Conservation (phyloP, 2,113 vertebrate genomes). For the Periophthalmus modestus region DNA sequence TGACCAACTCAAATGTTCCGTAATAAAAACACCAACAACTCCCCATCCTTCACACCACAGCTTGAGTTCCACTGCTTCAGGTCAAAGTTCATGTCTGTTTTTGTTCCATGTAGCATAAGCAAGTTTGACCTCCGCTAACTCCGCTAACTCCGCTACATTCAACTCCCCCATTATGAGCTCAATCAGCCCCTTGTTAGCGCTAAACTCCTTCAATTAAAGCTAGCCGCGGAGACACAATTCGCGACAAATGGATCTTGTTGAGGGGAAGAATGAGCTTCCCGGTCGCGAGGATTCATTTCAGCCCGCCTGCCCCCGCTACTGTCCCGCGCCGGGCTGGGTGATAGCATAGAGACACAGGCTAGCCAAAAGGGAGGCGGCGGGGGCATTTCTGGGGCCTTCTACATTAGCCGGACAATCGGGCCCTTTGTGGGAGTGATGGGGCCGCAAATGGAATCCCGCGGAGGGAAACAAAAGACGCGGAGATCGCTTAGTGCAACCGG, state of each 20-base stretch:
- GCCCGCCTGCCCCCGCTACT: conserved; percentile 58
- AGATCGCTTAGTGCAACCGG: conserved; percentile 90
- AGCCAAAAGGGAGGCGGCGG: conserved; percentile 55
- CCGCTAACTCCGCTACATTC: conserved; percentile 28
- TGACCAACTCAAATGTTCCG: too few species aligned
- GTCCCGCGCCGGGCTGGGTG: conserved; percentile 71
- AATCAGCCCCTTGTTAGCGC: conserved; percentile 69
- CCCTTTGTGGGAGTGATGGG: conserved; percentile 85
- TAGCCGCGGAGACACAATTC: conserved; percentile 81
- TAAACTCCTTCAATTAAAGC: conserved; percentile 62
- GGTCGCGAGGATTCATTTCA: conserved; percentile 74
- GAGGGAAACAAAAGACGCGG: conserved; percentile 86
- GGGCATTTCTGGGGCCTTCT: conserved; percentile 78
- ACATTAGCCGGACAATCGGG: conserved; percentile 86
- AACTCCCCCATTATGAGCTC: conserved; percentile 55
- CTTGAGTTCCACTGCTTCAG: neutral
- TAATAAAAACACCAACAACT: too few species aligned
- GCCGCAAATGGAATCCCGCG: conserved; percentile 79
- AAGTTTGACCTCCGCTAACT: neutral
- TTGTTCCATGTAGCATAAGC: neutral
- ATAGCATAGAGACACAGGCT: conserved; percentile 83
- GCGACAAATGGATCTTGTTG: conserved; percentile 84
- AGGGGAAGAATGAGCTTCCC: conserved; percentile 60
- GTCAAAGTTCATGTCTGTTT: neutral
- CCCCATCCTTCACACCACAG: neutral